Percentiles rank a stretch among this genome's conserved stretches.
Evolutionary conservation across 92 coral and sea anemone genomes (phyloP).

Genomic region (Palythoa caribaeorum): DNA sequence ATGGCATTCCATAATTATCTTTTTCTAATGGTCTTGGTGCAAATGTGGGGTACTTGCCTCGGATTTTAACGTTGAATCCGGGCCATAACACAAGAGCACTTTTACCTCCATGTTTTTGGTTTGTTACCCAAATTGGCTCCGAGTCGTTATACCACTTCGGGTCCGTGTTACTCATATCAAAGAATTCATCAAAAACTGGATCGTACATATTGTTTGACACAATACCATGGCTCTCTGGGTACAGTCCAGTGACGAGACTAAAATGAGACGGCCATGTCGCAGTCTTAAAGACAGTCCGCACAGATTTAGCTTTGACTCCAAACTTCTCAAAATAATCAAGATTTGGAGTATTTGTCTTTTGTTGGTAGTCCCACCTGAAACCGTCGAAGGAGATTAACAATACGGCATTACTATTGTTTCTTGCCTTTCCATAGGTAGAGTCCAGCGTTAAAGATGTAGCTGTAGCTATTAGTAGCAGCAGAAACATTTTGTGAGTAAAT

Average conservation of each 20-base stretch:
- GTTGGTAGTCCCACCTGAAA: constrained; percentile 92
- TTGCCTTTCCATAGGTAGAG: background rate
- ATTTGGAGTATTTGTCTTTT: constrained; percentile 80
- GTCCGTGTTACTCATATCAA: constrained; percentile 74
- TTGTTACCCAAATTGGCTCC: constrained; percentile 92
- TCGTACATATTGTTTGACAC: constrained; percentile 91
- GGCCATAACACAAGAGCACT: constrained; percentile 95
- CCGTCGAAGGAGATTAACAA: constrained; percentile 89
- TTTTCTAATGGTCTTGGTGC: constrained; percentile 59
- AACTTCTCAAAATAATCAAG: constrained; percentile 75
- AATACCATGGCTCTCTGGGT: constrained; percentile 93
- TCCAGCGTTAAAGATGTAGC: background rate
- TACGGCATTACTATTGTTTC: constrained; percentile 49
- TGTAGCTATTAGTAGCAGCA: background rate
- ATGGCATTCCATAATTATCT: constrained; percentile 72
- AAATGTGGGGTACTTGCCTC: constrained; percentile 64
- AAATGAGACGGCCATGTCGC: constrained; percentile 87
- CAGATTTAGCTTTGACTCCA: constrained; percentile 81
- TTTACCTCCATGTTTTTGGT: constrained; percentile 82
- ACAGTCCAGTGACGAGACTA: constrained; percentile 88
- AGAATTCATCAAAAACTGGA: constrained; percentile 70
- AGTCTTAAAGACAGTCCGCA: constrained; percentile 85
- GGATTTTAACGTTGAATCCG: constrained; percentile 78
- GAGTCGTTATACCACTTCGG: constrained; percentile 92
- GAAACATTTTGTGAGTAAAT: background rate